Evolutionary conservation across 2,888 invertebrate species (phyloP).

Genomic region (Apomyelois bistriatella): DNA sequence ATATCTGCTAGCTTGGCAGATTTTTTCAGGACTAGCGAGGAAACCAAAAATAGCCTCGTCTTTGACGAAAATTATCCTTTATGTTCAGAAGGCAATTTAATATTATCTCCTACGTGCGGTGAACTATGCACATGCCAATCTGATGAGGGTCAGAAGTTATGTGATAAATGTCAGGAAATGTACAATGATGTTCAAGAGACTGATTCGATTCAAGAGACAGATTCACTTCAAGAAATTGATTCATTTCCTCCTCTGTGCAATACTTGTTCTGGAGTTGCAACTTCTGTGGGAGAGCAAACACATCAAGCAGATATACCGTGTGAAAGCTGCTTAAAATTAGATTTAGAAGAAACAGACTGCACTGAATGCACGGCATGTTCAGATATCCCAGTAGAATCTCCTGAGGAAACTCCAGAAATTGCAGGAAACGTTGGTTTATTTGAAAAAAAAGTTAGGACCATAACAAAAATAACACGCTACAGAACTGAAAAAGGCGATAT

Average conservation of each 20-base stretch:
- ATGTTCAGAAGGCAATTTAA: background rate
- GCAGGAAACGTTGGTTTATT: constrained; percentile 18
- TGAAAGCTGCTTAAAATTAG: background rate
- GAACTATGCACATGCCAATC: constrained; percentile 7
- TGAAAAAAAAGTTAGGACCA: constrained; percentile 39
- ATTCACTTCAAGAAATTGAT: constrained; percentile 9
- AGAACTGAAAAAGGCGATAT: constrained; percentile 40
- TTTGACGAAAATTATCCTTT: background rate
- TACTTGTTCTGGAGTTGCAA: constrained; percentile 13
- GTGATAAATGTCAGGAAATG: constrained; percentile 11
- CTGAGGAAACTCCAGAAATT: background rate
- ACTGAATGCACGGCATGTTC: background rate
- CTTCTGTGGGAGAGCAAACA: background rate
- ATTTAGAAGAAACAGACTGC: background rate
- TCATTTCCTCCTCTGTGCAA: constrained; percentile 19
- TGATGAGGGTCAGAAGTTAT: background rate
- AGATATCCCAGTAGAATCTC: too few species aligned
- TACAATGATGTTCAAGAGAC: constrained; percentile 7
- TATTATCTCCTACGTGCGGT: background rate
- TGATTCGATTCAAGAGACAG: constrained; percentile 11
- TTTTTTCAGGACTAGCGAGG: constrained; percentile 32
- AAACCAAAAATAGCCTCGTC: constrained; percentile 21
- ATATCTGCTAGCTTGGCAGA: constrained; percentile 30
- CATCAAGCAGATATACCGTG: background rate
- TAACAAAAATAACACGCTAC: constrained; percentile 36